These are phyloP conservation scores for Thera obeliscata DNA, from an alignment of 2,888 invertebrate genomes.

Conservation along the genomic window DNA sequence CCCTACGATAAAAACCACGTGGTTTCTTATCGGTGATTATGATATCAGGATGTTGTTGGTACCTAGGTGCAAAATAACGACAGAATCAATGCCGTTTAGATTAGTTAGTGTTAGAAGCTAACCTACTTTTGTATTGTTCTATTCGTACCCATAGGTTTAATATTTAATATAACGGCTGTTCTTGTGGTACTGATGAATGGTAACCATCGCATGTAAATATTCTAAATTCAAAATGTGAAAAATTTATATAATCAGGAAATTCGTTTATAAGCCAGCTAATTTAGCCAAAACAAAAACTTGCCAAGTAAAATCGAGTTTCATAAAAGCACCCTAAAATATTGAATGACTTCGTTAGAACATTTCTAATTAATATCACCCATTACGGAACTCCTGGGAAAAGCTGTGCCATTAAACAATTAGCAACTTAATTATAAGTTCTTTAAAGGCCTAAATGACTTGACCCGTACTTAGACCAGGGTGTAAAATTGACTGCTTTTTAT, in stretches of 20 bases:
- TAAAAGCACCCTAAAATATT: conserved; percentile 25
- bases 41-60: background rate
- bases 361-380: conserved; percentile 33
- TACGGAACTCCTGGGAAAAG: conserved; percentile 30
- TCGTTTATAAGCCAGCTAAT: background rate
- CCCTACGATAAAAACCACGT: conserved; percentile 10
- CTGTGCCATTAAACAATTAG: conserved; percentile 33
- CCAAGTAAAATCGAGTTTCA: conserved; percentile 15
- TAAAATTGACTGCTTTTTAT: conserved; percentile 16
- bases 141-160: too few relatives aligned
- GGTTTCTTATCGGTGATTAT: conserved; percentile 9
- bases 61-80: too few relatives aligned
- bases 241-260: background rate
- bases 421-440: conserved; percentile 31
- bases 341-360: conserved; percentile 29
- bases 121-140: too few relatives aligned
- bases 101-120: too few relatives aligned
- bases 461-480: conserved; percentile 22
- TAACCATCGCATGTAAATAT: too few relatives aligned
- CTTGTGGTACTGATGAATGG: too few relatives aligned
- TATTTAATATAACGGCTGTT: too few relatives aligned
- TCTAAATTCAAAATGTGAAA: too few relatives aligned
- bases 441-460: conserved; percentile 28
- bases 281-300: background rate
- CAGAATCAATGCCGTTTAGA: too few relatives aligned